Percentiles rank a stretch among this genome's conserved stretches.
These are phyloP conservation scores for Lepisosteus osseus DNA, from an alignment of 2,113 vertebrate genomes.

Conservation along the genomic window DNA sequence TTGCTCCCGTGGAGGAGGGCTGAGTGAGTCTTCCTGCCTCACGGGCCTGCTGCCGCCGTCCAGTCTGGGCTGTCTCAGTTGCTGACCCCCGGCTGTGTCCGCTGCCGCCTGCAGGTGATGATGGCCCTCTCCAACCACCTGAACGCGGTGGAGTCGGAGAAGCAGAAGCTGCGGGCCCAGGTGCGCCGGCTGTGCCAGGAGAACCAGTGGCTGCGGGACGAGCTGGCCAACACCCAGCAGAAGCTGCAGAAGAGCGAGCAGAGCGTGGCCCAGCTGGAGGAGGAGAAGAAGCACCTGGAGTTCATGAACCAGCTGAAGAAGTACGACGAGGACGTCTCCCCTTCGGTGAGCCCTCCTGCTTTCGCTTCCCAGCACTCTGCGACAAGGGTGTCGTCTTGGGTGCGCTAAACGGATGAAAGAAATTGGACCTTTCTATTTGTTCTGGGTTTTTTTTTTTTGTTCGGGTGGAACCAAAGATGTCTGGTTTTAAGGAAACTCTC, in stretches of 20 bases:
- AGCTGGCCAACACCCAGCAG: conserved; percentile 96
- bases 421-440: no score
- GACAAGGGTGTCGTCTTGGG: no score
- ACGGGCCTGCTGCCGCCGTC: background rate
- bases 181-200: conserved; percentile 94
- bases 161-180: conserved; percentile 95
- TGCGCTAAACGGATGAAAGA: no score
- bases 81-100: background rate
- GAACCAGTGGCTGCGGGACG: conserved; percentile 95
- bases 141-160: conserved; percentile 95
- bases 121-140: conserved; percentile 94
- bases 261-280: conserved; percentile 92
- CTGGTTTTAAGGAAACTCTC: no score
- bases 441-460: no score
- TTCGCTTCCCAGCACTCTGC: background rate
- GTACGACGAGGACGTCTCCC: conserved; percentile 88
- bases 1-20: no score
- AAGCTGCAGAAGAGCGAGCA: conserved; percentile 96
- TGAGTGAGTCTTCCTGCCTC: no score
- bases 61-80: background rate
- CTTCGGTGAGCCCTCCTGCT: conserved; percentile 56
- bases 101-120: conserved; percentile 79
- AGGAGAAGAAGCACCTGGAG: conserved; percentile 96
- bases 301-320: conserved; percentile 98
- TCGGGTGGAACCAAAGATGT: no score